phyloP scores from a whole-genome alignment of 2,888 invertebrate genomes.

The Hypercompe scribonia region DNA sequence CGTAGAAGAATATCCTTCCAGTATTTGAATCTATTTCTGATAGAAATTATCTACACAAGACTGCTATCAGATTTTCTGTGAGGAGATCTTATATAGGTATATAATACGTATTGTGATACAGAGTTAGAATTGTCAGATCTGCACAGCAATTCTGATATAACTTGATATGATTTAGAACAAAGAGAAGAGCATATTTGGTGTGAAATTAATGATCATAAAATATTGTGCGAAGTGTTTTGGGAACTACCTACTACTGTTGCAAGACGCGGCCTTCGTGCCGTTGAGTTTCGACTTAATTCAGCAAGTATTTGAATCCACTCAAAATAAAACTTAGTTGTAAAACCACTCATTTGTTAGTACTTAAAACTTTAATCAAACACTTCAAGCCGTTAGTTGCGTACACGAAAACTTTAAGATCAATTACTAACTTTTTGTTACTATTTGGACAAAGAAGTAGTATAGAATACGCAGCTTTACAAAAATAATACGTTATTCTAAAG shows the following conservation, averaged over 20 bases:
- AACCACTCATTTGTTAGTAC: slow-evolving; percentile 83
- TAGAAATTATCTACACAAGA: slow-evolving; percentile 45
- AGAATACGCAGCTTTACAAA: slow-evolving; percentile 72
- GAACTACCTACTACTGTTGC: slow-evolving; percentile 76
- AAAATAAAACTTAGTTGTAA: slow-evolving; percentile 75
- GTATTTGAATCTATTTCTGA: slow-evolving; percentile 47
- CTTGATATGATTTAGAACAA: slow-evolving; percentile 52
- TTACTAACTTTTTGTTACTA: slow-evolving; percentile 65
- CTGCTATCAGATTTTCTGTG: slow-evolving; percentile 35
- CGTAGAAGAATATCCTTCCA: slow-evolving; percentile 41
- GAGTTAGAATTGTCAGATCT: slow-evolving; percentile 50
- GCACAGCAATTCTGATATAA: slow-evolving; percentile 49
- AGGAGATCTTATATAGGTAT: slow-evolving; percentile 45
- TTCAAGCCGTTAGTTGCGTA: slow-evolving; percentile 83
- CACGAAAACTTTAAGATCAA: slow-evolving; percentile 72
- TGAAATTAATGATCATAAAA: slow-evolving; percentile 56
- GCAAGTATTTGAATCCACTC: slow-evolving; percentile 64
- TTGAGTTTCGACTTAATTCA: slow-evolving; percentile 58
- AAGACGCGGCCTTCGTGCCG: slow-evolving; percentile 78
- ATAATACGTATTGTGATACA: slow-evolving; percentile 41
- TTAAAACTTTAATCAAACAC: slow-evolving; percentile 76
- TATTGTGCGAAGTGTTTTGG: slow-evolving; percentile 74
- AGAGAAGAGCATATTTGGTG: slow-evolving; percentile 49
- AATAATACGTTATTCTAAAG: slow-evolving; percentile 80
- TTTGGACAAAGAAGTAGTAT: slow-evolving; percentile 71